These are phyloP conservation scores for Hydrolagus colliei DNA, from an alignment of 2,797 vertebrate genomes.

Conservation along the genomic window DNA sequence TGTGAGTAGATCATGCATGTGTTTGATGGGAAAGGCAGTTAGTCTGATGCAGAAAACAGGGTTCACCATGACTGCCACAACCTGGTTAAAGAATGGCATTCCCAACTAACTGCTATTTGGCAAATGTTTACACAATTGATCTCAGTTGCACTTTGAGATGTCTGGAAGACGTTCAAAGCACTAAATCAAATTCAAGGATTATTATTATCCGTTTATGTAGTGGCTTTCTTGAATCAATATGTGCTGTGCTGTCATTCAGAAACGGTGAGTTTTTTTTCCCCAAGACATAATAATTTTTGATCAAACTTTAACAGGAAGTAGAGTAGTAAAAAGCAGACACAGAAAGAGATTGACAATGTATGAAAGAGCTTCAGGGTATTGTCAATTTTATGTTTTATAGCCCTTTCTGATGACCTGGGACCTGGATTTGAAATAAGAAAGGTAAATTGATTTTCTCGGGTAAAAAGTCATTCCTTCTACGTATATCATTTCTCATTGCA, in stretches of 20 bases:
- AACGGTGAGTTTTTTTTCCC: background rate
- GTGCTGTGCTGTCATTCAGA: background rate
- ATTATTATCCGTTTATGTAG: background rate
- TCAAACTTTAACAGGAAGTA: conserved; percentile 12
- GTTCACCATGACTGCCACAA: background rate
- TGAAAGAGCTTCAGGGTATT: background rate
- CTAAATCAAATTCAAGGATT: too few species aligned
- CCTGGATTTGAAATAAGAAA: background rate
- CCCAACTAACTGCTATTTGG: background rate
- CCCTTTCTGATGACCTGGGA: background rate
- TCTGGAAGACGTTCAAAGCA: too few species aligned
- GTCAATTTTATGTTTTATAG: background rate
- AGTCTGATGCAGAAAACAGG: background rate
- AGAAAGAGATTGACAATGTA: conserved; percentile 7
- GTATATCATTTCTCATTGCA: conserved; percentile 6
- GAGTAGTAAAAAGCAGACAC: background rate
- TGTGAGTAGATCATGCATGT: too few species aligned
- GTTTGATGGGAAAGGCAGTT: background rate
- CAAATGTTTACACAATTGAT: background rate
- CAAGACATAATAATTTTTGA: conserved; percentile 4
- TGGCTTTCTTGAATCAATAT: background rate
- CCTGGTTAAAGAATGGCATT: background rate
- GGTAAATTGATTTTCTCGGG: background rate
- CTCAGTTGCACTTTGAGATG: too few species aligned
- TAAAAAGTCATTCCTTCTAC: background rate